phyloP scores from a whole-genome alignment of 2,888 invertebrate genomes.

The Lepidonotus clava region DNA sequence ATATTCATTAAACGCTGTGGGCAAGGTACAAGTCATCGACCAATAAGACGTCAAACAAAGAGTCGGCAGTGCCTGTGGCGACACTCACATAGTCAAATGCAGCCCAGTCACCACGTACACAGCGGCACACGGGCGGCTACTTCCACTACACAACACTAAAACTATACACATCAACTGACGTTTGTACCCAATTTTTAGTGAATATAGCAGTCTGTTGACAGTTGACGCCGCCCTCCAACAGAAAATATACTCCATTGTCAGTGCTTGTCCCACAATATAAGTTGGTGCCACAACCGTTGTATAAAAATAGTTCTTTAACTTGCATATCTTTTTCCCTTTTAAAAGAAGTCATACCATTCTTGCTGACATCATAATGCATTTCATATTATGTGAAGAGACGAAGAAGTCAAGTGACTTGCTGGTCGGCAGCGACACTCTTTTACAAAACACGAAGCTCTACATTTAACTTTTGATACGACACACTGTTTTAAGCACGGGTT shows the following conservation, averaged over 20 bases:
- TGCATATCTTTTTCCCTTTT: constrained; percentile 45
- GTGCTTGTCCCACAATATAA: constrained; percentile 25
- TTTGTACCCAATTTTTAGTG: constrained; percentile 35
- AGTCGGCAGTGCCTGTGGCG: neutral
- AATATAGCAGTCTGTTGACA: constrained; percentile 44
- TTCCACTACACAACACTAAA: constrained; percentile 36
- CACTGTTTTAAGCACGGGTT: constrained; percentile 23
- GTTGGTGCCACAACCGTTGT: constrained; percentile 47
- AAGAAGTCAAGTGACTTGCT: constrained; percentile 10
- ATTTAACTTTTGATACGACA: neutral
- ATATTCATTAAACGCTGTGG: constrained; percentile 47
- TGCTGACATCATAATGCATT: constrained; percentile 10
- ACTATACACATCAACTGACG: constrained; percentile 42
- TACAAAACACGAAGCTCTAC: constrained; percentile 32
- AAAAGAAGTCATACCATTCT: neutral
- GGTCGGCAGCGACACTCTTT: constrained; percentile 25
- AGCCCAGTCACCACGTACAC: neutral
- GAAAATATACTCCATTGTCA: constrained; percentile 48
- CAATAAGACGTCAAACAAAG: constrained; percentile 30
- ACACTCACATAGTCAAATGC: neutral
- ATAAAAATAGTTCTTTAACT: constrained; percentile 40
- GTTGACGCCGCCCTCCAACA: constrained; percentile 24
- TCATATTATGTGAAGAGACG: constrained; percentile 36
- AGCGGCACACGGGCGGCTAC: constrained; percentile 1
- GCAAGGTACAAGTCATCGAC: constrained; percentile 35